Conservation (phyloP, 2,888 invertebrate genomes). For the Oeneis ivallda region DNA sequence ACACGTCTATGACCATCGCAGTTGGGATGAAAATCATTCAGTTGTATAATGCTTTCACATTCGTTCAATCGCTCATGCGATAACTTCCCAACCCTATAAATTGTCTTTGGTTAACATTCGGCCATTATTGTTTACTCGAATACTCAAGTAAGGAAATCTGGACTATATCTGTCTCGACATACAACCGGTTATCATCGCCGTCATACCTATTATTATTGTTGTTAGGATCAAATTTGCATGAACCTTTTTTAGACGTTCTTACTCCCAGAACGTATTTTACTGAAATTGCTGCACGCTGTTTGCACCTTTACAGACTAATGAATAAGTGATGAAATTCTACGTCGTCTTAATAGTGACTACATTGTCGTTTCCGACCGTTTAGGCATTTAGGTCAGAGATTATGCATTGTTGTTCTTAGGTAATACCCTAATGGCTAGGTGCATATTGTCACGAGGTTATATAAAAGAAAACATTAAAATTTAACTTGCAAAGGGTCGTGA, state of each 20-base stretch:
- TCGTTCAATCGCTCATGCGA: no score
- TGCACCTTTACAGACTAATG: constrained; percentile 24
- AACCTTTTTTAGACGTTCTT: constrained; percentile 26
- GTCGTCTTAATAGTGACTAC: constrained; percentile 15
- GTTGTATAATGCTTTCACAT: no score
- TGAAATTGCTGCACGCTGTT: constrained; percentile 16
- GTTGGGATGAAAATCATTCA: no score
- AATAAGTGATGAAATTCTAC: constrained; percentile 32
- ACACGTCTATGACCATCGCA: no score
- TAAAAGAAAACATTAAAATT: constrained; percentile 36
- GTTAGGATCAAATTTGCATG: constrained; percentile 35
- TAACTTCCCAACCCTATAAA: no score
- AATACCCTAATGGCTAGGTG: constrained; percentile 40
- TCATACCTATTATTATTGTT: constrained; percentile 31
- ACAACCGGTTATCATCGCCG: constrained; percentile 11
- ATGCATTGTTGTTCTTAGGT: constrained; percentile 44
- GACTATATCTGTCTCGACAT: constrained; percentile 21
- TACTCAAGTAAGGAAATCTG: no score
- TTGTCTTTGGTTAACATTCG: no score
- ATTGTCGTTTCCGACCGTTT: constrained; percentile 34
- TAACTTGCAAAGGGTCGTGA: constrained; percentile 21
- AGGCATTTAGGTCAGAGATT: constrained; percentile 44
- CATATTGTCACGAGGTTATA: constrained; percentile 38
- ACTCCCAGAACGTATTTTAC: constrained; percentile 3
- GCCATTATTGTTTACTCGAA: no score